Conservation (phyloP, 1,140 invertebrate genomes). For the Pseudomyrmex concolor region DNA sequence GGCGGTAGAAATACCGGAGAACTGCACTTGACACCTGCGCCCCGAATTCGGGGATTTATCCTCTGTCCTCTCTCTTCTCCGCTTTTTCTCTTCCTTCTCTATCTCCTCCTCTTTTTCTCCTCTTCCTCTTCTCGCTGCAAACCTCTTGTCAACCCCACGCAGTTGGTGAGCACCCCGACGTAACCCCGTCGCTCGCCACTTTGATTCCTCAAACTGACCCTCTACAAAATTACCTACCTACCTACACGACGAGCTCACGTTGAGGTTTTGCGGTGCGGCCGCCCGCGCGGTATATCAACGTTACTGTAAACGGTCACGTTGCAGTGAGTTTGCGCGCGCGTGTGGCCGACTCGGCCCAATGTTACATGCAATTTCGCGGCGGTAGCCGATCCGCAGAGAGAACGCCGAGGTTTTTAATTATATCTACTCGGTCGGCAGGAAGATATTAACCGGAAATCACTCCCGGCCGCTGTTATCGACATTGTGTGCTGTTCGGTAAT, state of each 20-base stretch:
- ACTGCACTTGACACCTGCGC: conserved; percentile 71
- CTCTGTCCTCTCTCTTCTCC: not conserved
- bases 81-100: conserved; percentile 19
- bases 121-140: too few species aligned
- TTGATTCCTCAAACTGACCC: conserved; percentile 60
- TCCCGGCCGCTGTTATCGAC: conserved; percentile 67
- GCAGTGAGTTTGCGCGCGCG: conserved; percentile 44
- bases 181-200: conserved; percentile 33
- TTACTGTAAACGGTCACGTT: conserved; percentile 30
- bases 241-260: conserved; percentile 43
- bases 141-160: conserved; percentile 44
- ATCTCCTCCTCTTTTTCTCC: not conserved
- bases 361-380: conserved; percentile 75
- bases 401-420: conserved; percentile 73
- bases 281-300: conserved; percentile 57
- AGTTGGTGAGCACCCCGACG: conserved; percentile 4
- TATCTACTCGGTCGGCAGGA: conserved; percentile 63
- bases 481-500: conserved; percentile 36
- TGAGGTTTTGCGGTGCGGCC: conserved; percentile 73
- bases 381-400: conserved; percentile 55
- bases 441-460: conserved; percentile 75
- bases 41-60: conserved; percentile 63
- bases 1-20: conserved; percentile 65
- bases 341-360: conserved; percentile 70
- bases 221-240: conserved; percentile 71